Percentiles rank a stretch among this genome's conserved stretches.
Conservation (phyloP, 2,797 vertebrate genomes). For the Phataginus tetradactyla region DNA sequence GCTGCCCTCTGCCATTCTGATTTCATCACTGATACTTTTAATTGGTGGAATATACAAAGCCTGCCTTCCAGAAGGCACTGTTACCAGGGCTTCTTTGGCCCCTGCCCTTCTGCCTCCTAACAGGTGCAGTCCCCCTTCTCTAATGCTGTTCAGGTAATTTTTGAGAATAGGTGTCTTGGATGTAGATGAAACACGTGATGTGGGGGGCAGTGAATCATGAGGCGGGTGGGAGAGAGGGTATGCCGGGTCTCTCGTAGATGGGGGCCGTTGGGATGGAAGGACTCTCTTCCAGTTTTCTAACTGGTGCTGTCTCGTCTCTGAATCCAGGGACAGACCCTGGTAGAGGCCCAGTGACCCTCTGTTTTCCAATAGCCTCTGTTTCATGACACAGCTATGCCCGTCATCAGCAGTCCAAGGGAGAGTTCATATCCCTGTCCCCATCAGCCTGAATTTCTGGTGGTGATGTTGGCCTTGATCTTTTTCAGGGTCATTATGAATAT, state of each 20-base stretch:
- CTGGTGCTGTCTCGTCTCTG: neutral
- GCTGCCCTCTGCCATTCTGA: neutral
- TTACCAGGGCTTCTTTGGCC: neutral
- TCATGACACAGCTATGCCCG: neutral
- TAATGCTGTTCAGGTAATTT: neutral
- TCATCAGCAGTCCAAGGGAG: neutral
- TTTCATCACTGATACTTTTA: neutral
- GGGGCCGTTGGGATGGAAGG: neutral
- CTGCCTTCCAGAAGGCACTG: neutral
- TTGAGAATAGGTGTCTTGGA: neutral
- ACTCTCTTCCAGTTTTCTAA: neutral
- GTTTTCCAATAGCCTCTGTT: neutral
- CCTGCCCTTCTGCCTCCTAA: fast-evolving
- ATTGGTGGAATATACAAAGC: neutral
- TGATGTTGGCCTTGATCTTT: neutral
- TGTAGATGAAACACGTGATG: neutral
- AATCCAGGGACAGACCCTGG: neutral
- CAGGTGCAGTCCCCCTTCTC: neutral
- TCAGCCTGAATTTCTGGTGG: neutral
- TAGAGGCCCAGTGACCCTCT: neutral
- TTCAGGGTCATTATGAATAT: fast-evolving
- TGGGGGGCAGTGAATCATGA: too few species aligned
- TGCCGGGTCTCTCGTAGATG: neutral
- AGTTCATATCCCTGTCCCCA: neutral
- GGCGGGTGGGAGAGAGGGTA: neutral